Base-by-base conservation (phyloP, 2,888 invertebrate genomes). In the Phyllotreta cruciferae region DNA sequence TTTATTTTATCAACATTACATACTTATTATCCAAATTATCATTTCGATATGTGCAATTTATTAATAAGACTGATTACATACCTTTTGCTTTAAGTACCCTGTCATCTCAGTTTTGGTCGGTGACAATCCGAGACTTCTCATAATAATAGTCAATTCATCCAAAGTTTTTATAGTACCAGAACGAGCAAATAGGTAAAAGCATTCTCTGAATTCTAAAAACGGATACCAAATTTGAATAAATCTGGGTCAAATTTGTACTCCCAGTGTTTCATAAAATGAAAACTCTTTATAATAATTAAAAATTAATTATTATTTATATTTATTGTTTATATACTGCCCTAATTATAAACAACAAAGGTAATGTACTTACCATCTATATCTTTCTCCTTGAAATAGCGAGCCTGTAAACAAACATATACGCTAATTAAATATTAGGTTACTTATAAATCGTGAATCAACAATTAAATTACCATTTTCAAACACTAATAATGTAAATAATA, bases 61-160 rank as follows among this genome's bases (percentile, higher is more conserved):
- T 24, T 24, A 24, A 24, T 24, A 24, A 24, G 2, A 24, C 24
- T 24, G 24, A 11, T 60, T 73, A 10, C 36, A 52, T 52, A 77
- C 79, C 73, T 82, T 90, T 64, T 89, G 89, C 77, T 90, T 90
- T 55, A 92, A 85, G 80, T 93, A 94, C 76, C 90, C 90, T 66
- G 91, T 90, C 41, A 97, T 82, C 80, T 98, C 98, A 57, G 91
- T 91, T 64, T 94, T 92, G 0, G 97, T 98, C 0, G 97, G 97
- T 70, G 96, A 95, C 82, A 96, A 88, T 0, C 96, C 96, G 6
- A 98, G 83, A 0, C 97, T 97, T 67, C 97, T 83, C 96, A 97
- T 98, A 37, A 97, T 94, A 0, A 94, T 90, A 0, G 94, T 94
- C 63, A 98, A 82, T 79, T 97, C 96, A 77, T 96, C 95, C 68